Percentiles rank a stretch among this genome's conserved stretches.
Conservation (phyloP, 2,113 vertebrate genomes). For the Procavia capensis region DNA sequence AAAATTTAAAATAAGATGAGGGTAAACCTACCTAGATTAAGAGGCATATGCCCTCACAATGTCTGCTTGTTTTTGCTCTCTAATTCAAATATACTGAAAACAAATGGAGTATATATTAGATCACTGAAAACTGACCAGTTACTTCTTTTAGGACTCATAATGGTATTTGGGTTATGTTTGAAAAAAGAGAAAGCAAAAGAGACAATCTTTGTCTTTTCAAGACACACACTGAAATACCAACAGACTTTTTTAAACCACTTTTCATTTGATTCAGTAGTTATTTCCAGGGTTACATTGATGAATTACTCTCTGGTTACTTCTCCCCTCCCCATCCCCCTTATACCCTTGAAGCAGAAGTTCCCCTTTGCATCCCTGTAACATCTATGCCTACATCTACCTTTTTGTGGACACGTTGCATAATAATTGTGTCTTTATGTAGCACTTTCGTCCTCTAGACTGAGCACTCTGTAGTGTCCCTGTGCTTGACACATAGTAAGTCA, state of each 20-base stretch:
- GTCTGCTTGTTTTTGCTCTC: neutral
- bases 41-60: neutral
- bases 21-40: neutral
- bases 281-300: neutral
- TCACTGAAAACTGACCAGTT: neutral
- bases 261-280: neutral
- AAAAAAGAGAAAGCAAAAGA: neutral
- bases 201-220: neutral
- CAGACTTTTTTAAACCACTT: neutral
- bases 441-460: neutral
- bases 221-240: neutral
- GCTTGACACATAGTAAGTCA: neutral
- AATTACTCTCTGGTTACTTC: neutral
- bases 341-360: fast-evolving
- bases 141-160: neutral
- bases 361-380: neutral
- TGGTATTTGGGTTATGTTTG: neutral
- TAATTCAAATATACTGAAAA: neutral
- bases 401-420: neutral
- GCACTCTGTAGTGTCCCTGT: neutral
- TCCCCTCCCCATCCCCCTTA: too few relatives aligned
- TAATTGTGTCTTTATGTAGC: neutral
- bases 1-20: neutral
- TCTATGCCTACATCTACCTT: neutral
- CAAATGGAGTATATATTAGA: neutral